Evolutionary conservation across 2,113 vertebrate species (phyloP).

Genomic region (Mobula birostris): DNA sequence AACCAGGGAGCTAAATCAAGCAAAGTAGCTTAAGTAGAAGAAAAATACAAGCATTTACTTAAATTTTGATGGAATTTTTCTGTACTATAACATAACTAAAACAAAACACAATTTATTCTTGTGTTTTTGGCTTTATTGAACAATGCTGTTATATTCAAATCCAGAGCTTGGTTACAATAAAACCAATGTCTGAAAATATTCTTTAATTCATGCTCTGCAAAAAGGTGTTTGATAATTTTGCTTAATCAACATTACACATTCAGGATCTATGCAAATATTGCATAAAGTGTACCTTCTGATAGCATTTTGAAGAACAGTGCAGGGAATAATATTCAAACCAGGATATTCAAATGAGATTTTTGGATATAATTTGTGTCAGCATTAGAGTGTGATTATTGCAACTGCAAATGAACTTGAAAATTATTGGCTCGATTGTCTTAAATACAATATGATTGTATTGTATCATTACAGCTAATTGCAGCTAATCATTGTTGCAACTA

Average conservation of each 20-base stretch:
- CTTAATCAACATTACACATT: not conserved
- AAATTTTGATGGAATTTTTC: not conserved
- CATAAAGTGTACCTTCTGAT: not conserved
- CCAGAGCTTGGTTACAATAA: not conserved
- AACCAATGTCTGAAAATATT: not conserved
- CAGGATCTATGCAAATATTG: not conserved
- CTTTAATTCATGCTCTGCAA: not conserved
- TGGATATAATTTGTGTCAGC: not conserved
- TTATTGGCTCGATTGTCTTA: not conserved
- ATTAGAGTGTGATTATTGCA: too few relatives aligned
- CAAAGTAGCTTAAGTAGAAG: not conserved
- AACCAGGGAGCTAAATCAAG: not conserved
- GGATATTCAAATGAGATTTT: not conserved
- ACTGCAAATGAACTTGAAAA: not conserved
- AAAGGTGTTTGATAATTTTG: not conserved
- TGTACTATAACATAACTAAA: not conserved
- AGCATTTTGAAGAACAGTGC: not conserved
- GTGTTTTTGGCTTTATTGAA: not conserved
- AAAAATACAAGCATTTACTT: not conserved
- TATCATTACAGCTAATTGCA: not conserved
- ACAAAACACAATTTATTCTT: too few relatives aligned
- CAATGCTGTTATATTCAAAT: not conserved
- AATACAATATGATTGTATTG: not conserved
- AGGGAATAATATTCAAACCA: not conserved
- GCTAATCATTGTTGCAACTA: not conserved